These are phyloP conservation scores for Byasa hedistus DNA, from an alignment of 2,888 invertebrate genomes.

Conservation along the genomic window DNA sequence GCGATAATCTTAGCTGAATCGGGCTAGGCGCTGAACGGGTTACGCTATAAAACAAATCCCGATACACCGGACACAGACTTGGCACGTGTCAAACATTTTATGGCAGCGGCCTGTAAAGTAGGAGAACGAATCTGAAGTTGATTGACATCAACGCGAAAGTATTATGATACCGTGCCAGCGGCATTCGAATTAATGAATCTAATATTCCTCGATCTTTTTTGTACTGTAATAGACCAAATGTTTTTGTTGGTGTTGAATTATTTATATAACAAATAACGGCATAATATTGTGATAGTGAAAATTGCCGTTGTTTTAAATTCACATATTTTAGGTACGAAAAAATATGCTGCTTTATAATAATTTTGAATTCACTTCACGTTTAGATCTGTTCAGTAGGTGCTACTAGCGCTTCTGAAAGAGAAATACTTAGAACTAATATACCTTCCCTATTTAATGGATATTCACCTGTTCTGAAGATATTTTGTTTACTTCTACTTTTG, in stretches of 20 bases:
- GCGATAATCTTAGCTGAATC: no score
- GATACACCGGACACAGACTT: slow-evolving; percentile 13
- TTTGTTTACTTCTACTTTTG: not conserved
- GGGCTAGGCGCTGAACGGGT: no score
- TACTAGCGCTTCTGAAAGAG: slow-evolving; percentile 38
- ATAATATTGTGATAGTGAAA: not conserved
- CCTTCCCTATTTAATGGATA: slow-evolving; percentile 33
- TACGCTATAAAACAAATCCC: slow-evolving; percentile 18
- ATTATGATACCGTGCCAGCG: slow-evolving; percentile 3
- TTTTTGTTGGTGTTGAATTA: not conserved
- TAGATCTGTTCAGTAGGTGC: slow-evolving; percentile 26
- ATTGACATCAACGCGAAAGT: slow-evolving; percentile 21
- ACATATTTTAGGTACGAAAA: slow-evolving; percentile 1
- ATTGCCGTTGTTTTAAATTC: not conserved
- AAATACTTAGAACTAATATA: slow-evolving; percentile 31
- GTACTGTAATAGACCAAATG: not conserved
- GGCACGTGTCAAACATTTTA: slow-evolving; percentile 20
- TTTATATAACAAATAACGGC: not conserved
- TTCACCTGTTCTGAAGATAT: slow-evolving; percentile 24
- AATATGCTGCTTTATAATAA: slow-evolving; percentile 27
- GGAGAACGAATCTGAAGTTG: slow-evolving; percentile 22
- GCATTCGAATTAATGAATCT: not conserved
- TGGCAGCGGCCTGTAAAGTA: slow-evolving; percentile 2
- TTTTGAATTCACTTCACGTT: slow-evolving; percentile 68
- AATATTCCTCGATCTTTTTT: not conserved